A percentile compares a stretch with the other conserved stretches of the same genome.
Evolutionary conservation across 2,888 invertebrate species (phyloP).

Genomic region (Corbicula japonica): DNA sequence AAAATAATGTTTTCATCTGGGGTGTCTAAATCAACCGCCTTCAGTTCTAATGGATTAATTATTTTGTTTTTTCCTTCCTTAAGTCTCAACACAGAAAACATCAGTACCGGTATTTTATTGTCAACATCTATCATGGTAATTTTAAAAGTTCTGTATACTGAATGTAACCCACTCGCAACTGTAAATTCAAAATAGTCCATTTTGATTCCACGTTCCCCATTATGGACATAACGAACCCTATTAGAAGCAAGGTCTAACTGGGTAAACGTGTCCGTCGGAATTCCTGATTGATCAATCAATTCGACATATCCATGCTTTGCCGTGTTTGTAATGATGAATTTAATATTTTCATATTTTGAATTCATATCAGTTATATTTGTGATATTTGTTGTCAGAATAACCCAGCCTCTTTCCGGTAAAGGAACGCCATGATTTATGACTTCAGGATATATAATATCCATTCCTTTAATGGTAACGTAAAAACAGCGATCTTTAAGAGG

Average conservation of each 20-base stretch:
- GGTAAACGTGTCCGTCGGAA: conserved; percentile 83
- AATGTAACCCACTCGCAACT: conserved; percentile 86
- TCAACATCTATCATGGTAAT: conserved; percentile 85
- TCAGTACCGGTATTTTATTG: conserved; percentile 85
- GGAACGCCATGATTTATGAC: conserved; percentile 84
- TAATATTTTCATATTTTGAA: conserved; percentile 82
- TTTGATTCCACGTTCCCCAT: conserved; percentile 83
- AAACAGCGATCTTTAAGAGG: conserved; percentile 85
- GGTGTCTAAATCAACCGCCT: conserved; percentile 85
- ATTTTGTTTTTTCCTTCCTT: conserved; percentile 84
- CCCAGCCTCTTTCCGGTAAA: conserved; percentile 84
- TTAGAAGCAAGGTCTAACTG: conserved; percentile 85
- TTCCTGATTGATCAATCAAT: conserved; percentile 78
- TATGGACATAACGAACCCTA: conserved; percentile 85
- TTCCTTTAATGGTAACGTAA: conserved; percentile 84
- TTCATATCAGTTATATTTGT: conserved; percentile 85
- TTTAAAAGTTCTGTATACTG: conserved; percentile 83
- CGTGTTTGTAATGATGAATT: conserved; percentile 84
- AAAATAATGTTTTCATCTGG: conserved; percentile 78
- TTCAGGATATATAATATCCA: conserved; percentile 84
- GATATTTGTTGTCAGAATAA: conserved; percentile 83
- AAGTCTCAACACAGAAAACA: conserved; percentile 81
- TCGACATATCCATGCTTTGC: conserved; percentile 85
- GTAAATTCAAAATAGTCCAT: conserved; percentile 86
- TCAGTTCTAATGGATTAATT: conserved; percentile 86